Evolutionary conservation across 2,113 vertebrate species (phyloP), one percentile per base, ranked within the genome.

Genomic region (Riparia riparia): DNA sequence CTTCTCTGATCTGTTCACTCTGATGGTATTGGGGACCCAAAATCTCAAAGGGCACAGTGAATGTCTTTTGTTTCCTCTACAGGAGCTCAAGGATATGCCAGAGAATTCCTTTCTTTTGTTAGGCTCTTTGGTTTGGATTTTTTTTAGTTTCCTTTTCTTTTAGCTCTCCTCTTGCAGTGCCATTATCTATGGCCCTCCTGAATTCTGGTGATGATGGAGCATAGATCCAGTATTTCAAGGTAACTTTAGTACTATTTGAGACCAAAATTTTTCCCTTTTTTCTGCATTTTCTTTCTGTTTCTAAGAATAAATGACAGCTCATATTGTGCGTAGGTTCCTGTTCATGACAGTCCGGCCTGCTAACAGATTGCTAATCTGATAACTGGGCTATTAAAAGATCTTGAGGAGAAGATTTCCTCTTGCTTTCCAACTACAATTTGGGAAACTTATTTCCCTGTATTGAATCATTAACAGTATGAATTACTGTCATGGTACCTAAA

Each of bases 351-450:
- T 93, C 94, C 73, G 63, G 92, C 96, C 96, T 97, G 96, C 56
- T 96, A 97, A 92, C 97, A 97, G 96, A 97, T 97, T 97, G 97
- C 76, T 98, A 96, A 96, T 97, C 95, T 96, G 94, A 77, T 96
- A 96, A 95, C 93, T 90, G 60, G 18, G 95, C 95, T 98, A 97
- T 97, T 97, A 91, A 97, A 97, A 97, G 86, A 97, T 57, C 86
- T 89, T 50, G 76, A 89, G 94, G 70, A 97, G 92, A 83, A 20
- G 82, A 86, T 95, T 95, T 95, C 77, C 87, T 82, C 68, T 79
- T 76, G 73, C 77, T 80, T 95, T 91, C 44, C 79, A 93, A 19
- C 58, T 19, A 86, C 51, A 74, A 47, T 83, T 60, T 90, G 39
- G 82, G 80, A 86, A 86, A 86, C 22, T 88, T 90, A 66, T 56